Evolutionary conservation across 1,140 invertebrate genomes (phyloP), one percentile per base, ranked within the genome.

Genomic region (Diprion similis): DNA sequence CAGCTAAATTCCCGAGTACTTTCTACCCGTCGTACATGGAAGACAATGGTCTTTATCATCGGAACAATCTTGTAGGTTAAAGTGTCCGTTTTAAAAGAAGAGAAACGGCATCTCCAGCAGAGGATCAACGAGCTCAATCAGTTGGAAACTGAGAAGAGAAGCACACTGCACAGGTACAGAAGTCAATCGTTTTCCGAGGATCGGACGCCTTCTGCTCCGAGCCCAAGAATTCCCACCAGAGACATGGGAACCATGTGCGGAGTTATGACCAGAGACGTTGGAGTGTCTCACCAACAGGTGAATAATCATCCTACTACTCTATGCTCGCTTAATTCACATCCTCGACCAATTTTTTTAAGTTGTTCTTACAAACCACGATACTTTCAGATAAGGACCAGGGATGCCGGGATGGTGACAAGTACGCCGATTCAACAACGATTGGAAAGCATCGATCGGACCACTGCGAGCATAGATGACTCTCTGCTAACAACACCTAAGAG

Each of bases 211-310:
- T 73, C 76, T 46, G 71, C 78, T 6, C 69, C 75, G 65, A 80
- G 77, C 71, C 24, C 78, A 83, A 7, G 77, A 70, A 76, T 76
- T 19, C 68, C 79, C 77, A 72, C 84, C 75, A 74, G 90, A 77
- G 94, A 94, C 86, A 92, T 92, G 19, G 92, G 91, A 24, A 91
- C 93, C 0, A 92, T 91, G 78, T 94, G 92, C 78, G 88, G 88
- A 46, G 89, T 92, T 37, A 80, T 92, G 64, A 94, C 92, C 0
- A 83, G 93, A 78, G 92, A 92, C 80, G 87, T 93, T 72, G 92
- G 92, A 6, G 88, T 92, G 67, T 89, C 89, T 48, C 89, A 91
- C 77, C 88, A 89, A 73, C 87, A 87, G 78, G 85, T 86, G 79
- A 73, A 71, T 73, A 47, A 73, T 73, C 66, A 47, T 37, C 47